phyloP scores from a whole-genome alignment of 2,888 invertebrate genomes.

The Petrophora chlorosata region DNA sequence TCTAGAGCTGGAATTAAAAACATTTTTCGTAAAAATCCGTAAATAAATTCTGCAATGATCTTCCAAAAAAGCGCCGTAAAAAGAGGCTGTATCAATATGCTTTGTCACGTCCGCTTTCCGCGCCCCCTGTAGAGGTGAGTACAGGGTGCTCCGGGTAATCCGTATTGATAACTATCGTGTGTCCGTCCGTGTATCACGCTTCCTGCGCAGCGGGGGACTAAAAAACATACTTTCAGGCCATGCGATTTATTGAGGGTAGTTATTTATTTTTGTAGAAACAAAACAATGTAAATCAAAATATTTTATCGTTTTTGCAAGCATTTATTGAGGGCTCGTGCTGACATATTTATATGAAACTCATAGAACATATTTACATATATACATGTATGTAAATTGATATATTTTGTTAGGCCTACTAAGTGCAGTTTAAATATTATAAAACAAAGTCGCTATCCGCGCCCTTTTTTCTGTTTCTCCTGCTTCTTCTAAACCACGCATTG shows the following conservation, averaged over 20 bases:
- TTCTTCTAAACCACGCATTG: no score
- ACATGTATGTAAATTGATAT: no score
- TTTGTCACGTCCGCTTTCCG: constrained; percentile 54
- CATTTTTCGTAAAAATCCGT: not conserved
- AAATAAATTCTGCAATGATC: not conserved
- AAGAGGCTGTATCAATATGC: constrained; percentile 55
- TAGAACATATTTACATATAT: no score
- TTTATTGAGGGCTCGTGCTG: no score
- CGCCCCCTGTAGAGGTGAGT: constrained; percentile 45
- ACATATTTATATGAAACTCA: no score
- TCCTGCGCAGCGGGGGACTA: constrained; percentile 59
- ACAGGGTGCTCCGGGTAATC: constrained; percentile 59
- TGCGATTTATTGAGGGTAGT: constrained; percentile 16
- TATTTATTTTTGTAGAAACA: constrained; percentile 6
- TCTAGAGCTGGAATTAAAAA: not conserved
- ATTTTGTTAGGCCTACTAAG: no score
- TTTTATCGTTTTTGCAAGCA: not conserved
- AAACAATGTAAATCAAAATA: constrained; percentile 9
- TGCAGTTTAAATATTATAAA: no score
- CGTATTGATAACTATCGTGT: constrained; percentile 71
- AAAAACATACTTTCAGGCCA: constrained; percentile 37
- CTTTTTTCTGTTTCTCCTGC: no score
- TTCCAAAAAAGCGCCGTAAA: constrained; percentile 2
- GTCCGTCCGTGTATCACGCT: constrained; percentile 58
- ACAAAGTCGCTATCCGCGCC: no score